Evolutionary conservation across 2,888 invertebrate genomes (phyloP).

Genomic region (Macropis europaea): DNA sequence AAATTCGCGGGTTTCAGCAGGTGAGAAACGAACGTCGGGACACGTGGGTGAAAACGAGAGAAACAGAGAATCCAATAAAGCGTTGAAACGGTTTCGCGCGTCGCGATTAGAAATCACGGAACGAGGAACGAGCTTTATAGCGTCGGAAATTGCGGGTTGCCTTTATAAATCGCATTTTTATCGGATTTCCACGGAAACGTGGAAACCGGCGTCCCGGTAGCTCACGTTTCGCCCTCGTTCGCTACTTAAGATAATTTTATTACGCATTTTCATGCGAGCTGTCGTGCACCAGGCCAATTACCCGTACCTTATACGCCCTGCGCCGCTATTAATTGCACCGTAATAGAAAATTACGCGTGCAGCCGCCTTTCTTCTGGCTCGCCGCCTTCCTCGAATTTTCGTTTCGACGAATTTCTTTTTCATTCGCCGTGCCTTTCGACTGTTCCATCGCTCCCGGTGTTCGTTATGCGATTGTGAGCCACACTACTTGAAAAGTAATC

Average conservation of each 20-base stretch:
- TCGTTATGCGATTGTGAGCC: neutral
- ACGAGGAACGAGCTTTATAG: neutral
- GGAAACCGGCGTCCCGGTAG: conserved; percentile 5
- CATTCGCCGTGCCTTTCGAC: too few relatives aligned
- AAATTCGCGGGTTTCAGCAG: too few relatives aligned
- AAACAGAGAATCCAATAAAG: conserved; percentile 6
- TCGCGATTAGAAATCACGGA: conserved; percentile 17
- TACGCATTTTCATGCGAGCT: conserved; percentile 54
- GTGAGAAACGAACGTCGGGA: too few relatives aligned
- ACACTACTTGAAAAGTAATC: too few relatives aligned
- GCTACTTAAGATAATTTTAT: conserved; percentile 50
- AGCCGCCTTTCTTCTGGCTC: neutral
- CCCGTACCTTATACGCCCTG: neutral
- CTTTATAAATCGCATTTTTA: conserved; percentile 41
- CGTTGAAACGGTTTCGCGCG: conserved; percentile 4
- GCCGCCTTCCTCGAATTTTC: neutral
- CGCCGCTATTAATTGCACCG: conserved; percentile 10
- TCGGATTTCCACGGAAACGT: conserved; percentile 26
- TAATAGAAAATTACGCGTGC: conserved; percentile 16
- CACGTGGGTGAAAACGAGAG: neutral
- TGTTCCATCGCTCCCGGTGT: neutral
- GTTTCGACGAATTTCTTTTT: neutral
- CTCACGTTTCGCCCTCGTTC: conserved; percentile 14
- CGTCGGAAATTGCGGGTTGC: conserved; percentile 28
- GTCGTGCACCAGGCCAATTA: conserved; percentile 36